These are phyloP conservation scores for Salvelinus alpinus DNA, from an alignment of 2,113 vertebrate species.

Conservation along the genomic window DNA sequence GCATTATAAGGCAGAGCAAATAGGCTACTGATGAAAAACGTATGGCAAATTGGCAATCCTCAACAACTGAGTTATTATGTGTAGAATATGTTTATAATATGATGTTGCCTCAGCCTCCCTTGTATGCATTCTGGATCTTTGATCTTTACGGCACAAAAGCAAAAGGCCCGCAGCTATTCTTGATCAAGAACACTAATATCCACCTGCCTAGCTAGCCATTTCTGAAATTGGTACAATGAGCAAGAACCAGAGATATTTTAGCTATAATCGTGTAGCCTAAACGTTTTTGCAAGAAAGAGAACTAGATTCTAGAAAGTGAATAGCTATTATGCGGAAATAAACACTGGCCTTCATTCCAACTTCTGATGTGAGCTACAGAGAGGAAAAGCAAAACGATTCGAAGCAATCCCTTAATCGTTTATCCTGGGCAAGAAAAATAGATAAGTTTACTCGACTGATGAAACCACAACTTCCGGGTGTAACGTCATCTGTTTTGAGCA, in stretches of 20 bases:
- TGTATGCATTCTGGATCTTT: no score
- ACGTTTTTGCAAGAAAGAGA: background rate
- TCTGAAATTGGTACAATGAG: background rate
- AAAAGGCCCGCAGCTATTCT: no score
- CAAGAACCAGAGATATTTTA: background rate
- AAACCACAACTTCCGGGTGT: background rate
- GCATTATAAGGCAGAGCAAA: background rate
- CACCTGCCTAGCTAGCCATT: no score
- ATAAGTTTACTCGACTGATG: background rate
- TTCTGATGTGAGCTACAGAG: slow-evolving; percentile 10
- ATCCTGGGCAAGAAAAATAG: background rate
- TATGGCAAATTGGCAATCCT: background rate
- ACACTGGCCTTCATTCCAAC: slow-evolving; percentile 54
- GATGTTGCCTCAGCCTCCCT: no score
- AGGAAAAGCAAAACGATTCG: slow-evolving; percentile 18
- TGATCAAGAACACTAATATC: no score
- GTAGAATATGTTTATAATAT: background rate
- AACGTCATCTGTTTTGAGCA: background rate
- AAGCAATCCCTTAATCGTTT: slow-evolving; percentile 14
- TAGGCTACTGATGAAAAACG: background rate
- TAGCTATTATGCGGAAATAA: background rate
- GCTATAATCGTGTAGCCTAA: background rate
- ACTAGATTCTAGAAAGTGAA: background rate
- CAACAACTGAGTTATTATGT: background rate
- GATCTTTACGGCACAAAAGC: no score